A percentile compares a stretch with the other conserved stretches of the same genome.
These are phyloP conservation scores for Heliothis peltigera DNA, from an alignment of 2,888 invertebrate genomes.

Conservation along the genomic window DNA sequence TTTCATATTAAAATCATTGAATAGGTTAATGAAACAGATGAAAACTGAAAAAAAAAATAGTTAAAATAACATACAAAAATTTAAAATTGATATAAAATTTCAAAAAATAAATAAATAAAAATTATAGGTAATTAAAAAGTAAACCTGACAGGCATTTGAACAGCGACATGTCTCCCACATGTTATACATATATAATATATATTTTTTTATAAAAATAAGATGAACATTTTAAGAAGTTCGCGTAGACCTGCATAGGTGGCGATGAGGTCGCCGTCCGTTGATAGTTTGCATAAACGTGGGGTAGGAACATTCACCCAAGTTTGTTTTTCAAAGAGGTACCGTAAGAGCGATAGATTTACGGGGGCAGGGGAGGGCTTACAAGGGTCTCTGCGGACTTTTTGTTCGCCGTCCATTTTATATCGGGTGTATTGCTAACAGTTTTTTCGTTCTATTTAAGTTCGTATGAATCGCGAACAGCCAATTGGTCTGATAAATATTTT, in stretches of 20 bases:
- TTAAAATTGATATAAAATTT: too few species aligned
- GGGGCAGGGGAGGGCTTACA: not conserved
- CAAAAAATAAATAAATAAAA: too few species aligned
- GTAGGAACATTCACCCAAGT: constrained; percentile 38
- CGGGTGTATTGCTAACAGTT: constrained; percentile 15
- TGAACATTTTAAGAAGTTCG: too few species aligned
- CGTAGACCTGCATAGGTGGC: constrained; percentile 31
- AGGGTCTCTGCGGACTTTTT: constrained; percentile 26
- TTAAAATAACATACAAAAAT: too few species aligned
- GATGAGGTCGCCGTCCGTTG: constrained; percentile 34
- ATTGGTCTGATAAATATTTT: not conserved
- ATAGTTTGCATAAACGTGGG: constrained; percentile 48
- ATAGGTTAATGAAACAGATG: too few species aligned
- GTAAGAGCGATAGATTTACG: constrained; percentile 46
- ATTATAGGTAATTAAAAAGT: too few species aligned
- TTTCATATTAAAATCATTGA: too few species aligned
- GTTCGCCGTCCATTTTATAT: constrained; percentile 18
- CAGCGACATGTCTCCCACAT: too few species aligned
- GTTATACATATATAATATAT: too few species aligned
- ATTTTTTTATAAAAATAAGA: too few species aligned
- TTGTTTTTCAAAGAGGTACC: constrained; percentile 40
- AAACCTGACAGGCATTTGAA: too few species aligned
- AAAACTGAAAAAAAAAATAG: too few species aligned
- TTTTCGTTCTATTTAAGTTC: constrained; percentile 12
- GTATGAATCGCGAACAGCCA: not conserved